Evolutionary conservation across 35 echinoderm and acorn worm genomes (phyloP).

Genomic region (Anneissia japonica): DNA sequence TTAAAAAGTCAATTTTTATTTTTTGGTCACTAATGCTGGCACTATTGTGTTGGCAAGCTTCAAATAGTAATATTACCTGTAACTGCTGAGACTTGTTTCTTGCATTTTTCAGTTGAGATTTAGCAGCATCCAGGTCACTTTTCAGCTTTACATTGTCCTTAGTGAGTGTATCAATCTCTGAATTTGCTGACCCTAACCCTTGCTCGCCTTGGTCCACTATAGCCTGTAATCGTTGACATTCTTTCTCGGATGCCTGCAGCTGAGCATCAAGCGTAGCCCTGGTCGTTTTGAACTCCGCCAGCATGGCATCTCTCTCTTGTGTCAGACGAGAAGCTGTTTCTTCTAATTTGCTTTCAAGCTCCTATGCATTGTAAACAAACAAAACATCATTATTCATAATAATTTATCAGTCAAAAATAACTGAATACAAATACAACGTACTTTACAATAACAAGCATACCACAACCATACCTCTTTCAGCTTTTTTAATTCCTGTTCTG

Average conservation of each 20-base stretch:
- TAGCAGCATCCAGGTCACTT: constrained; percentile 53
- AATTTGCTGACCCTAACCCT: constrained; percentile 86
- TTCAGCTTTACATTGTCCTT: constrained; percentile 61
- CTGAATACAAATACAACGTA: no score
- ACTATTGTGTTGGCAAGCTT: no score
- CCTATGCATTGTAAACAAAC: constrained; percentile 38
- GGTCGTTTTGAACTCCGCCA: constrained; percentile 42
- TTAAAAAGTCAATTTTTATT: no score
- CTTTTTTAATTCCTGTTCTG: constrained; percentile 24
- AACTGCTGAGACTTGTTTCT: constrained; percentile 40
- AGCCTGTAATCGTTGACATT: constrained; percentile 45
- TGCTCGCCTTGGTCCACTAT: constrained; percentile 70
- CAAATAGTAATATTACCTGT: constrained; percentile 25
- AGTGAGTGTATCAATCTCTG: constrained; percentile 50
- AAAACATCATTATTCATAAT: not conserved
- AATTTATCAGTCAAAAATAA: not conserved
- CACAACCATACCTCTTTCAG: constrained; percentile 50
- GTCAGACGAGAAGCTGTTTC: constrained; percentile 42
- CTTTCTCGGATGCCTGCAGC: constrained; percentile 68
- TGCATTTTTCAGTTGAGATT: constrained; percentile 59
- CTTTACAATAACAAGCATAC: no score
- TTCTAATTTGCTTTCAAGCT: constrained; percentile 62
- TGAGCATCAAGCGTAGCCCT: constrained; percentile 47
- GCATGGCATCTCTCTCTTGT: constrained; percentile 48
- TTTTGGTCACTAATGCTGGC: no score